Evolutionary conservation across 2,888 invertebrate genomes (phyloP).

Genomic region (Scaptomyza caliginosa): DNA sequence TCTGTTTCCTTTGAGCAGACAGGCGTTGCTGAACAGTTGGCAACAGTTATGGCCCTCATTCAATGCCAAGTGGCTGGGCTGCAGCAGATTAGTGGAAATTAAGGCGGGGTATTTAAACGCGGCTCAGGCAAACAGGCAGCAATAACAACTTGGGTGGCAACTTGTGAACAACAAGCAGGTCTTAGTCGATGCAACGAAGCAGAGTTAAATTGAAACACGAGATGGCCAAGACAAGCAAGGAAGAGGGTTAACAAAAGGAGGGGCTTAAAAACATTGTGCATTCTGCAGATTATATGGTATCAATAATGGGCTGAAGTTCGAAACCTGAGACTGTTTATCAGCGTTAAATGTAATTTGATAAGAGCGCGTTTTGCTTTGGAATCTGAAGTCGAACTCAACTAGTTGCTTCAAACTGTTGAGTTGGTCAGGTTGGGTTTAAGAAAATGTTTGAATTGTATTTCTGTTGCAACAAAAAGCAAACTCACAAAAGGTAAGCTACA

Average conservation of each 20-base stretch:
- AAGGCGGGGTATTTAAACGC: conserved; percentile 71
- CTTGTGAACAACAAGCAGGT: conserved; percentile 69
- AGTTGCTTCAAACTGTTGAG: background rate
- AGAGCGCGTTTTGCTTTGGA: conserved; percentile 34
- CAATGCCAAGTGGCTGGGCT: conserved; percentile 51
- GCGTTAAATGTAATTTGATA: conserved; percentile 43
- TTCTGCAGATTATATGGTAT: conserved; percentile 40
- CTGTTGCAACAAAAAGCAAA: background rate
- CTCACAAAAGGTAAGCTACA: background rate
- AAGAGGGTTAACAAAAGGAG: too few relatives aligned
- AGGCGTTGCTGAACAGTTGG: conserved; percentile 41
- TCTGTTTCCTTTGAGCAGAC: conserved; percentile 18
- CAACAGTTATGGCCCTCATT: conserved; percentile 45
- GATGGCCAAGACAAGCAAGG: conserved; percentile 17
- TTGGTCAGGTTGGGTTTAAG: conserved; percentile 1
- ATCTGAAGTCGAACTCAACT: conserved; percentile 2
- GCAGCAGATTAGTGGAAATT: conserved; percentile 73
- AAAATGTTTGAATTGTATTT: background rate
- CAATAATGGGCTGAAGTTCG: conserved; percentile 36
- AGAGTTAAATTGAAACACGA: conserved; percentile 70
- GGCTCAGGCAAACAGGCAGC: conserved; percentile 54
- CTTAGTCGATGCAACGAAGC: conserved; percentile 72
- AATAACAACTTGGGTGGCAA: conserved; percentile 64
- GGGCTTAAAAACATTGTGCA: conserved; percentile 3
- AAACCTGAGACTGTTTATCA: conserved; percentile 36